These are phyloP conservation scores for human DNA, from an alignment of 2,113 vertebrate genomes.

Conservation along the genomic window GRCh38 chr2:210258501-210259000, in stretches of 20 bases:
- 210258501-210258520: too few species aligned
- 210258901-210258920: not conserved
- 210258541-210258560: too few species aligned
- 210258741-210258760: not conserved
- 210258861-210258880: too few species aligned
- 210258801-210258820: not conserved
- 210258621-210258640: not conserved
- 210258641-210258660: slow-evolving; percentile 1
- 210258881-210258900: too few species aligned
- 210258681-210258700: not conserved
- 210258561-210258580: not conserved
- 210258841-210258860: too few species aligned
- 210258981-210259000: not conserved
- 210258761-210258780: not conserved
- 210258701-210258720: not conserved
- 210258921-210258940: not conserved
- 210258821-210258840: too few species aligned
- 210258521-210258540: too few species aligned
- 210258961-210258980: too few species aligned
- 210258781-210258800: not conserved
- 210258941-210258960: not conserved
- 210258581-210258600: not conserved
- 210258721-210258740: not conserved
- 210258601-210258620: slow-evolving; percentile 20
- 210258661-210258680: slow-evolving; percentile 15